Evolutionary conservation across 2,888 invertebrate genomes (phyloP).

Genomic region (Mimachlamys varia): DNA sequence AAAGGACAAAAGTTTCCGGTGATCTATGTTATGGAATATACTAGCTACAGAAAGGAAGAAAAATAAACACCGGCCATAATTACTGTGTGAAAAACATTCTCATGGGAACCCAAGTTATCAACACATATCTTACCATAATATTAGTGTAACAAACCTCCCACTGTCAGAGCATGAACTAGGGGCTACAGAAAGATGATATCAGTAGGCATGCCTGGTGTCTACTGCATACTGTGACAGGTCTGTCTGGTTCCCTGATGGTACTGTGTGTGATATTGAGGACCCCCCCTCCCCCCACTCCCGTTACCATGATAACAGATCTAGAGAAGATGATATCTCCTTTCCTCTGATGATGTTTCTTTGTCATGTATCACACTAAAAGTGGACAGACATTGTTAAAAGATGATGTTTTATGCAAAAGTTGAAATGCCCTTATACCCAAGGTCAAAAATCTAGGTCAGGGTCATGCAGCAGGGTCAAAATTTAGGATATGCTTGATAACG

Average conservation of each 20-base stretch:
- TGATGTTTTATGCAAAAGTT: not conserved
- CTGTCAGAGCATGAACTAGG: not conserved
- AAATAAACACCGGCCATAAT: conserved; percentile 2
- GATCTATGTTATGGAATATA: not conserved
- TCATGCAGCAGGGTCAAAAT: not conserved
- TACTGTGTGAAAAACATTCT: conserved; percentile 34
- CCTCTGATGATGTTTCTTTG: not conserved
- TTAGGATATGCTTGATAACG: not conserved
- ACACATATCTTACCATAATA: conserved; percentile 22
- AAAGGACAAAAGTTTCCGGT: not conserved
- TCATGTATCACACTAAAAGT: not conserved
- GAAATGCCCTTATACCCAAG: not conserved
- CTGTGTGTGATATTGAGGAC: no score
- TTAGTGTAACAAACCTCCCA: not conserved
- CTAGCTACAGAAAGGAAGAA: not conserved
- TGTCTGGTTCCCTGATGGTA: no score
- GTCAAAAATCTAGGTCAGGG: not conserved
- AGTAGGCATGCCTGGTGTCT: not conserved
- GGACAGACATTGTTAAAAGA: not conserved
- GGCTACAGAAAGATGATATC: conserved; percentile 4
- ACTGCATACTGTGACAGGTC: not conserved
- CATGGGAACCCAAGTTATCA: not conserved
- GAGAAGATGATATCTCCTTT: not conserved
- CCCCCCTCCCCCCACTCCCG: not conserved
- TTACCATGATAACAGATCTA: not conserved